These are phyloP conservation scores for Jaculus jaculus DNA, from an alignment of 2,113 vertebrate genomes.

Conservation along the genomic window DNA sequence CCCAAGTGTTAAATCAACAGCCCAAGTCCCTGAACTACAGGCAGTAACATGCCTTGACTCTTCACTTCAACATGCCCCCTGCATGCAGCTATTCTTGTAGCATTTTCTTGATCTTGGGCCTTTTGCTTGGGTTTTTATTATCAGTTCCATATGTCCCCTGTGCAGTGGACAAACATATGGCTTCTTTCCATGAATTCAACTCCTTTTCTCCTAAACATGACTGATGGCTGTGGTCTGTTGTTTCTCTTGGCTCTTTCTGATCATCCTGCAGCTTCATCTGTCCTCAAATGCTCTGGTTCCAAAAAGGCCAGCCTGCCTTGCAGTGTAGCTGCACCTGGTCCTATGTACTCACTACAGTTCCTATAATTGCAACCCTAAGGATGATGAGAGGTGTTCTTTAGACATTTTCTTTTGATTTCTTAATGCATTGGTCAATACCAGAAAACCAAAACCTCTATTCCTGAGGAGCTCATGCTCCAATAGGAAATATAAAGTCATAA, in stretches of 20 bases:
- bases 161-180: neutral
- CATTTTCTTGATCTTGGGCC: neutral
- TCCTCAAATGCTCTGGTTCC: neutral
- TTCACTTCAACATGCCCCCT: neutral
- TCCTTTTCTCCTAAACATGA: neutral
- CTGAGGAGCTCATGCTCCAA: neutral
- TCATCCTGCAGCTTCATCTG: neutral
- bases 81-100: neutral
- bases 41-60: neutral
- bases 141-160: neutral
- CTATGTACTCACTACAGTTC: neutral
- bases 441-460: neutral
- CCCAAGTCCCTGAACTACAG: fast-evolving
- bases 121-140: neutral
- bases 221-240: neutral
- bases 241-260: neutral
- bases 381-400: neutral
- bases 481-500: neutral
- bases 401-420: neutral
- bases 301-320: no score
- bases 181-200: neutral
- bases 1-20: no score
- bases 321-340: fast-evolving
- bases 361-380: neutral
- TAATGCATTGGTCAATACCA: neutral